A percentile compares a stretch with the other conserved stretches of the same genome.
These are phyloP conservation scores for Polyploca ridens DNA, from an alignment of 2,888 invertebrate genomes.

Conservation along the genomic window DNA sequence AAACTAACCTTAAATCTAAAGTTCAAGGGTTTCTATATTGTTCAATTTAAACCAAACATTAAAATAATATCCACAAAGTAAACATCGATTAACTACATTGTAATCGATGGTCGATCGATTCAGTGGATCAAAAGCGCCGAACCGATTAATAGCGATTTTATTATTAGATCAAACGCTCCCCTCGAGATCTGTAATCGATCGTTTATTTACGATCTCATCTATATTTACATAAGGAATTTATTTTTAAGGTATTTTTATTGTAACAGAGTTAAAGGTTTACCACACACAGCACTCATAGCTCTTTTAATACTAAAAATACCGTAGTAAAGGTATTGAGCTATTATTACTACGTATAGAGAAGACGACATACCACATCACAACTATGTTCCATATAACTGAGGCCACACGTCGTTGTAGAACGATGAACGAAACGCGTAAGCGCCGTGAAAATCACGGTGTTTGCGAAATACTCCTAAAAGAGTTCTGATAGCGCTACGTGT, in stretches of 20 bases:
- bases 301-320: no score
- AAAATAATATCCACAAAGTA: constrained; percentile 12
- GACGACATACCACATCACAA: no score
- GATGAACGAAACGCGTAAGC: no score
- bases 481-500: no score
- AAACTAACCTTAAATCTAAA: background rate
- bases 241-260: constrained; percentile 10
- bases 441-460: no score
- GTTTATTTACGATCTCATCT: constrained; percentile 16
- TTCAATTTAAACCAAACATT: background rate
- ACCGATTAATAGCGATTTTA: constrained; percentile 56
- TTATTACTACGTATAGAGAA: no score
- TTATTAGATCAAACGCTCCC: constrained; percentile 62
- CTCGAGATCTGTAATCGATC: constrained; percentile 41
- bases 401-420: no score
- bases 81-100: constrained; percentile 16
- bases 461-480: no score
- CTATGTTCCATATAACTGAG: no score
- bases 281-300: background rate
- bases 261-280: background rate
- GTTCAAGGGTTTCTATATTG: background rate
- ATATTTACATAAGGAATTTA: constrained; percentile 29
- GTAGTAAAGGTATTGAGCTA: no score
- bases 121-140: constrained; percentile 59
- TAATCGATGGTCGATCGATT: constrained; percentile 50